A percentile compares a stretch with the other conserved stretches of the same genome.
phyloP scores from a whole-genome alignment of 2,888 invertebrate species.

The Dolomedes plantarius region DNA sequence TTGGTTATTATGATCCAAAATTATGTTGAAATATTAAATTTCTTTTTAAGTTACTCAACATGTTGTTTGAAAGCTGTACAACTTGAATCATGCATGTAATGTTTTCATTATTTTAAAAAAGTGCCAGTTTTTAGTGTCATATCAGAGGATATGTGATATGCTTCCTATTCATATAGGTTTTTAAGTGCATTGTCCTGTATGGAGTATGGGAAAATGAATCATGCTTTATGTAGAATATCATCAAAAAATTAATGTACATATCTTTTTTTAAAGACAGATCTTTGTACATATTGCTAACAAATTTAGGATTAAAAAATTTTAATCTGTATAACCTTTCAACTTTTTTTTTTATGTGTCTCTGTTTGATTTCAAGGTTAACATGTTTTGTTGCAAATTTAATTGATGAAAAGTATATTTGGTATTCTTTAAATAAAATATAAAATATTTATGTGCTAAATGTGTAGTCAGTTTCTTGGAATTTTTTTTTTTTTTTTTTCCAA shows the following conservation, averaged over 20 bases:
- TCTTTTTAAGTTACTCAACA: too few species aligned
- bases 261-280: neutral
- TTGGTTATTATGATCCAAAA: too few species aligned
- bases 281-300: conserved; percentile 11
- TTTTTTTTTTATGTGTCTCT: neutral
- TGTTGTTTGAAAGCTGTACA: too few species aligned
- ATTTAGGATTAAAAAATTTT: conserved; percentile 20
- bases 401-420: neutral
- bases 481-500: too few species aligned
- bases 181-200: conserved; percentile 41
- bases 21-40: too few species aligned
- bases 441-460: conserved; percentile 10
- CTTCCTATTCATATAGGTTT: conserved; percentile 37
- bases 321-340: neutral
- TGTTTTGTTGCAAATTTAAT: conserved; percentile 1
- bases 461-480: too few species aligned
- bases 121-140: conserved; percentile 69
- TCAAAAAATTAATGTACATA: conserved; percentile 19
- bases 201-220: conserved; percentile 3
- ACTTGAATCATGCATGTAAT: too few species aligned
- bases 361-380: neutral
- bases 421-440: conserved; percentile 1
- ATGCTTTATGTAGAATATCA: conserved; percentile 19
- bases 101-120: conserved; percentile 4
- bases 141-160: conserved; percentile 65